A percentile compares a stretch with the other conserved stretches of the same genome.
phyloP scores from a whole-genome alignment of 2,113 vertebrate species.

The Oxyura jamaicensis region DNA sequence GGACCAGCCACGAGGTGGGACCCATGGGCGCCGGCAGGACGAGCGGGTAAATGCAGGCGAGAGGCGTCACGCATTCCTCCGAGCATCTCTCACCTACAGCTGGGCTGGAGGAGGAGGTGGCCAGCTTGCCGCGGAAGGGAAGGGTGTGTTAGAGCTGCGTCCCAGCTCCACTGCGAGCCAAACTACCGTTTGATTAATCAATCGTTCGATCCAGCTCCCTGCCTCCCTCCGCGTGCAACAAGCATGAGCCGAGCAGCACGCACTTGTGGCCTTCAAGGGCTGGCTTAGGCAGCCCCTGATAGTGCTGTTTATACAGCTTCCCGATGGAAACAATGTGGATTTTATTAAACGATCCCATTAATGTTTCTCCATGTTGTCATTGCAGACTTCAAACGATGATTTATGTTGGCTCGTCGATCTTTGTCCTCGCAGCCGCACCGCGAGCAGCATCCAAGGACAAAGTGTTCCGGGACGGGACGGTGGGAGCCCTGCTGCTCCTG shows the following conservation, averaged over 20 bases:
- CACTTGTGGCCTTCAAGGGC: background rate
- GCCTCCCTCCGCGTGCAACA: background rate
- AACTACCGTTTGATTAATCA: slow-evolving; percentile 50
- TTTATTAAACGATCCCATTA: slow-evolving; percentile 66
- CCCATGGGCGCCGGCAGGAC: background rate
- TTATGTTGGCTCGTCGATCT: slow-evolving; percentile 66
- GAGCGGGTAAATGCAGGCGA: background rate
- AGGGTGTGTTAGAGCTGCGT: slow-evolving; percentile 12
- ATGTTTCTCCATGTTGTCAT: slow-evolving; percentile 67
- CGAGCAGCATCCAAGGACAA: slow-evolving; percentile 62
- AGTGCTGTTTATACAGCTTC: slow-evolving; percentile 61
- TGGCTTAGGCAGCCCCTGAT: slow-evolving; percentile 45
- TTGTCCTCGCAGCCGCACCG: slow-evolving; percentile 46
- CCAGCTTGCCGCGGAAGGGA: background rate
- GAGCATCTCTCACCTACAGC: slow-evolving; percentile 62
- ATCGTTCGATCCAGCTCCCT: background rate
- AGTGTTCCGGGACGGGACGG: slow-evolving; percentile 32
- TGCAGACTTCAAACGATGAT: slow-evolving; percentile 68
- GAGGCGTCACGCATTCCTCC: slow-evolving; percentile 17
- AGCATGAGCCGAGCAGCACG: background rate
- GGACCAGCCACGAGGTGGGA: background rate
- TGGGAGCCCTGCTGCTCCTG: slow-evolving; percentile 38
- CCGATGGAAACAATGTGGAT: slow-evolving; percentile 65
- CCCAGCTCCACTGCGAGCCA: slow-evolving; percentile 13
- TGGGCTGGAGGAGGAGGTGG: background rate